phyloP scores from a whole-genome alignment of 2,113 vertebrate species.

The Sigmodon hispidus region DNA sequence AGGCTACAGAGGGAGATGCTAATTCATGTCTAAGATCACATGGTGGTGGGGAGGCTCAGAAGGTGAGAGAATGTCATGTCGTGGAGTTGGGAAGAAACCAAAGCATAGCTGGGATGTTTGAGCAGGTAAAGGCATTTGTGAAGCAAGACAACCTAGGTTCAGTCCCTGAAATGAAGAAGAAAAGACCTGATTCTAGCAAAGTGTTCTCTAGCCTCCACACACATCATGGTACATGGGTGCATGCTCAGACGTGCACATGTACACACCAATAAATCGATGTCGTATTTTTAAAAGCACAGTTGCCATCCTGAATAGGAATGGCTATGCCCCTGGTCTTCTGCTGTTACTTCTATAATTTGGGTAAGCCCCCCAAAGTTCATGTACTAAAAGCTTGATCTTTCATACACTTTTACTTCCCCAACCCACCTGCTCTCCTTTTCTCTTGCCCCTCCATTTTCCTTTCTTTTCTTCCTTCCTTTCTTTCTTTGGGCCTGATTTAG shows the following conservation, averaged over 20 bases:
- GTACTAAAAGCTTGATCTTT: not conserved
- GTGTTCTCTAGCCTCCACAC: not conserved
- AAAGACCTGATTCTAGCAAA: not conserved
- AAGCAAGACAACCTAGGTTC: not conserved
- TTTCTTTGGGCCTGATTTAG: not conserved
- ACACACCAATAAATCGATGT: not conserved
- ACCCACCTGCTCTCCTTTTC: not conserved
- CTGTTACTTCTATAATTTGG: not conserved
- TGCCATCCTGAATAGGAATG: not conserved
- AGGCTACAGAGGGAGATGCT: not conserved
- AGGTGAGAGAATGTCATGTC: not conserved
- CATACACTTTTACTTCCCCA: not conserved
- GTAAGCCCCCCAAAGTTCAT: not conserved
- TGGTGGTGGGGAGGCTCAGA: not conserved
- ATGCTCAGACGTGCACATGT: too few relatives aligned
- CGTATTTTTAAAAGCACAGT: not conserved
- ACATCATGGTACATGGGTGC: not conserved
- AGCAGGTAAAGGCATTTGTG: not conserved
- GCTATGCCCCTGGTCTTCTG: not conserved
- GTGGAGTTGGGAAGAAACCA: not conserved
- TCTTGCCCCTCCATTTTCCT: not conserved
- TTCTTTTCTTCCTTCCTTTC: not conserved
- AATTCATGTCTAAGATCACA: not conserved
- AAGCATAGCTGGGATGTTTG: not conserved
- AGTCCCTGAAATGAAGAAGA: not conserved